phyloP scores from a whole-genome alignment of 2,888 invertebrate genomes.

The Pyrrhosoma nymphula region DNA sequence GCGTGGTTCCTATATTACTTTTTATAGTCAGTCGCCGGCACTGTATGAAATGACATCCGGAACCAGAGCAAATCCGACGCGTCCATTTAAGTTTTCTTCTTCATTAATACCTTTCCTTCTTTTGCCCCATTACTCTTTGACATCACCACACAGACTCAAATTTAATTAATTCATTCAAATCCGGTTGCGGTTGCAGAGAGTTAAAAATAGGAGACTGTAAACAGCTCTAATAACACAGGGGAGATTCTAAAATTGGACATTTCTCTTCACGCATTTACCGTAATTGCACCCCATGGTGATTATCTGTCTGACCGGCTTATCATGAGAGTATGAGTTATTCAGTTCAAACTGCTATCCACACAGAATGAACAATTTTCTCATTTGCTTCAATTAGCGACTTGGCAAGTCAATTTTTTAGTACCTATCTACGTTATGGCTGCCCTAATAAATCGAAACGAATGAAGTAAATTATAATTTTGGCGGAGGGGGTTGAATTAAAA shows the following conservation, averaged over 20 bases:
- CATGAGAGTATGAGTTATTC: not conserved
- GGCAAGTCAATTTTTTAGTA: not conserved
- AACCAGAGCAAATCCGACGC: too few relatives aligned
- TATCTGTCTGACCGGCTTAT: not conserved
- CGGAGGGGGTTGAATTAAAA: not conserved
- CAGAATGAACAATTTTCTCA: not conserved
- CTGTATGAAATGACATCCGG: too few relatives aligned
- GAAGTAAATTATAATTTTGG: not conserved
- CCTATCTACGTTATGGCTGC: not conserved
- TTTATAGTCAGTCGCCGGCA: too few relatives aligned
- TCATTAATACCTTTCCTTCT: too few relatives aligned
- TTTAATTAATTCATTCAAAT: not conserved
- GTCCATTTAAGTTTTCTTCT: too few relatives aligned
- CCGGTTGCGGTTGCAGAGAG: not conserved
- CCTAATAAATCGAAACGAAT: not conserved
- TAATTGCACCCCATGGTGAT: not conserved
- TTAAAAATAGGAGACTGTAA: not conserved
- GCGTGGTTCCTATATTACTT: too few relatives aligned
- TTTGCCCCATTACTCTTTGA: not conserved
- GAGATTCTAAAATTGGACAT: not conserved
- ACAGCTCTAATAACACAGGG: not conserved
- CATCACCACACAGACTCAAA: not conserved
- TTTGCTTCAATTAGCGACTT: not conserved
- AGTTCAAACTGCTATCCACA: not conserved
- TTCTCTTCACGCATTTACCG: not conserved